Percentiles rank a stretch among this genome's conserved stretches.
These are phyloP conservation scores for Sus scrofa DNA, from an alignment of 2,113 vertebrate species.

Conservation along the genomic window T2T-Sscrofa CM000812.6:259210501-259211000, in stretches of 20 bases:
- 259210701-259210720: neutral
- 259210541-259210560: neutral
- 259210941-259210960: constrained; percentile 81
- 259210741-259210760: neutral
- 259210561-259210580: neutral
- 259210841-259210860: constrained; percentile 80
- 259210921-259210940: constrained; percentile 84
- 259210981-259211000: constrained; percentile 84
- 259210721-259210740: neutral
- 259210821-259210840: constrained; percentile 2
- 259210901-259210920: constrained; percentile 84
- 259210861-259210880: constrained; percentile 84
- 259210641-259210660: neutral
- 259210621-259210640: neutral
- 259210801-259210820: neutral
- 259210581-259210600: too few species aligned
- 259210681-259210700: neutral
- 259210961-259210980: constrained; percentile 84
- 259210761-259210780: neutral
- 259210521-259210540: neutral
- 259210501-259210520: neutral
- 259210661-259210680: neutral
- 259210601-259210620: neutral
- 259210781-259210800: neutral
- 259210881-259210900: constrained; percentile 86